Evolutionary conservation across 2,888 invertebrate genomes (phyloP), one percentile per base, ranked within the genome.

Genomic region (Galerucella calmariensis): DNA sequence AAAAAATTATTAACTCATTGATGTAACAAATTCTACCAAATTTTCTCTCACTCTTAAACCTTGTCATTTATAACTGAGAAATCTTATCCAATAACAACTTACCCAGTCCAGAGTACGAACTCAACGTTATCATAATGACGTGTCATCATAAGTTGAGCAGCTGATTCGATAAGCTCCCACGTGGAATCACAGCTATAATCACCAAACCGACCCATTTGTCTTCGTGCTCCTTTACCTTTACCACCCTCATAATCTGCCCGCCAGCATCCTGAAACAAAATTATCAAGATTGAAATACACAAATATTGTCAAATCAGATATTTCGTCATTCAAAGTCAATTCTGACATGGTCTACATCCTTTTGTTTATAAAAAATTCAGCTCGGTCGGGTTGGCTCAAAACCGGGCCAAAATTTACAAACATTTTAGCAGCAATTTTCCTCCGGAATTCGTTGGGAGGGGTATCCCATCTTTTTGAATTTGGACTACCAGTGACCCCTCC

Each of bases 81-180:
- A 63, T 11, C 1, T 44, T n/a, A 8, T 16, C 16, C 16, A 35
- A 35, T 44, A 16, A 41, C 35, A 35, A 88, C 92, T 90, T 90
- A 96, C 97, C 97, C 97, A 27, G 97, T 97, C 97, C 97, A 97
- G 35, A 97, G 88, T 27, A 97, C 95, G 86, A 97, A 97, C 88
- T 97, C 97, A 76, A 97, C 94, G 86, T 95, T 95, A 87, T 96
- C 94, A 65, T 94, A 92, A 84, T 94, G 94, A 75, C 94, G 90
- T 70, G 92, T 92, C 88, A 93, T 93, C 97, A 97, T 97, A 80
- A 95, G 94, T 84, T 91, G 90, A 74, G 96, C 94, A 9, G 97
- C 96, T 58, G 96, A 96, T 87, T 95, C 94, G 82, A 97, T 94
- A 82, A 97, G 92, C 84, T 93, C 92, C 91, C 95, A 94, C 8